These are phyloP conservation scores for Antedon mediterranea DNA, from an alignment of 53 echinoderm and acorn worm genomes.

Conservation along the genomic window DNA sequence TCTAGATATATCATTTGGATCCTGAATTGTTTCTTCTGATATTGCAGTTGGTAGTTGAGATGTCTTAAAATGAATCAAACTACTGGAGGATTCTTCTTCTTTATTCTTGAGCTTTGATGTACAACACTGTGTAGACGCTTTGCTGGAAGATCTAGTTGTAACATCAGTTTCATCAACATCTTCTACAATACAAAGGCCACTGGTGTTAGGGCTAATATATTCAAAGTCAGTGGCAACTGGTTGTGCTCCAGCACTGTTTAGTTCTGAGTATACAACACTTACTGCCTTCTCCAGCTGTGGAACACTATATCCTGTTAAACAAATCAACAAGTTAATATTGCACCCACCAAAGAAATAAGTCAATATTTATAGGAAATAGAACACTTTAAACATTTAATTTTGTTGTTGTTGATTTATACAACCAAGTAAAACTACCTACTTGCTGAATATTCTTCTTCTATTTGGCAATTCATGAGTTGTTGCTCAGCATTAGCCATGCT, in stretches of 20 bases:
- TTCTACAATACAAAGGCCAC: not conserved
- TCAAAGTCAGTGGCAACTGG: not conserved
- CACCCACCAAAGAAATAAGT: too few relatives aligned
- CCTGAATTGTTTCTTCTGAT: not conserved
- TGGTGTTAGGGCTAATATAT: not conserved
- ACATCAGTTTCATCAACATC: not conserved
- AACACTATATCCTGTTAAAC: not conserved
- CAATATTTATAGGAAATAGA: too few relatives aligned
- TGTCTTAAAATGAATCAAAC: not conserved
- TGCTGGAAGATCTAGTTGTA: too few relatives aligned
- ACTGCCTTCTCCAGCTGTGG: not conserved
- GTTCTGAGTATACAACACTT: not conserved
- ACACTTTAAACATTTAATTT: too few relatives aligned
- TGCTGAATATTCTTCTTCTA: not conserved
- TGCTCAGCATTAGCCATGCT: not conserved
- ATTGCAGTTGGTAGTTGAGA: not conserved
- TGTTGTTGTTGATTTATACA: not conserved
- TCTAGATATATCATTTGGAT: not conserved
- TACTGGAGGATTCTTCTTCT: too few relatives aligned
- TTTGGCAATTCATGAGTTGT: not conserved
- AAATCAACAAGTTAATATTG: too few relatives aligned
- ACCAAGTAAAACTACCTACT: not conserved
- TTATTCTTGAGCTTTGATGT: too few relatives aligned
- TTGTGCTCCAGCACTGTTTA: not conserved
- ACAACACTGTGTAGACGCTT: too few relatives aligned